Evolutionary conservation across 2,888 invertebrate genomes (phyloP), one percentile per base, ranked within the genome.

Genomic region (Aproaerema taeniolella): DNA sequence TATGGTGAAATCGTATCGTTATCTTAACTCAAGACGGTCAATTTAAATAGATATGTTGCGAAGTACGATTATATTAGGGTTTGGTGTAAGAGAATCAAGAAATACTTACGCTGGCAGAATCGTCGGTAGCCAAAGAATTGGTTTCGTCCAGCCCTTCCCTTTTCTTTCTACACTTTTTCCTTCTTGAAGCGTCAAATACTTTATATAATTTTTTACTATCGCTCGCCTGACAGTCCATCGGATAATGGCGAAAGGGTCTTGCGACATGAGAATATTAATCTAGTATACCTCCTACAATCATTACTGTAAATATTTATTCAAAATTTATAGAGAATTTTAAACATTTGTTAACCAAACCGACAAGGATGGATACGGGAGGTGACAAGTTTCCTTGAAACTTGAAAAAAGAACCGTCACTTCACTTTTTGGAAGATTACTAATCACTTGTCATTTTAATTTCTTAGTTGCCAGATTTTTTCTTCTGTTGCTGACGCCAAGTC

Each of bases 171-270:
- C 57, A 54, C 12, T 65, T 63, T 45, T 73, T 81, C 16, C 66
- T 61, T 55, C 75, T 76, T 8, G 85, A 59, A 9, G 74, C 73
- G 39, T 85, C 85, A 44, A 77, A 83, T 49, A 82, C 80, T 66
- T 82, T 74, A 42, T 72, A 68, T 48, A 83, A 47, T 72, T 79
- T 82, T 64, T 82, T 82, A 53, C 79, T 81, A 67, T 83, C 82
- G 59, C 67, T 70, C 48, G 70, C 36, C 56, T 79, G 72, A 70
- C 76, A 73, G 60, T 83, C 85, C 85, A 86, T 85, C 59, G 55
- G 44, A 70, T 55, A 54, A 59, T 56, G 39, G 60, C 57, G 32
- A 70, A 67, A 24, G 61, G 61, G 53, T 72, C 72, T 45, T 49
- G 49, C 42, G 58, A 61, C 77, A 76, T 79, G 42, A 61, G 62